Percentiles rank a stretch among this genome's conserved stretches.
phyloP scores from a whole-genome alignment of 2,797 vertebrate species.

The Mormyrus hasselquistii region DNA sequence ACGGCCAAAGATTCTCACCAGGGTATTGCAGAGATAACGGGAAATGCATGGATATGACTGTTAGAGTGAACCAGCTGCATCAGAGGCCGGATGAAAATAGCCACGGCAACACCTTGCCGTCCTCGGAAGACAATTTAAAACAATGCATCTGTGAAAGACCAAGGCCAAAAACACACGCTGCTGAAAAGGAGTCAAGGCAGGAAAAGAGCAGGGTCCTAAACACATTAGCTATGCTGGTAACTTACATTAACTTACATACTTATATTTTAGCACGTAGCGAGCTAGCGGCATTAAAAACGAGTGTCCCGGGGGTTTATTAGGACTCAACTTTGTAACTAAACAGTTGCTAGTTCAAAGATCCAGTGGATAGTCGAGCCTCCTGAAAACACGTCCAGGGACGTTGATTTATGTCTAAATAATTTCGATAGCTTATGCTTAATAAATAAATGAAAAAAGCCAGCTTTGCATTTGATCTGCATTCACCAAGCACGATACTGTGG shows the following conservation, averaged over 20 bases:
- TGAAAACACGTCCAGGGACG: not conserved
- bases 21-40: conserved; percentile 26
- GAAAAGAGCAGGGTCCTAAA: not conserved
- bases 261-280: not conserved
- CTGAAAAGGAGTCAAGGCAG: not conserved
- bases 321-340: not conserved
- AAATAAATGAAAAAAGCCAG: not conserved
- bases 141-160: not conserved
- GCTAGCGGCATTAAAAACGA: not conserved
- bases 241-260: not conserved
- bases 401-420: not conserved
- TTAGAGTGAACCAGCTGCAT: conserved; percentile 28
- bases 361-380: not conserved
- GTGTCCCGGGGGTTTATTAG: not conserved
- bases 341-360: not conserved
- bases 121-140: not conserved
- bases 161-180: not conserved
- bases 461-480: not conserved
- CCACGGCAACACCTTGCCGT: conserved; percentile 4
- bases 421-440: not conserved
- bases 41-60: conserved; percentile 25
- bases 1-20: conserved; percentile 26
- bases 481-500: not conserved
- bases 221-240: not conserved
- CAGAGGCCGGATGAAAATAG: conserved; percentile 21